These are phyloP conservation scores for Morone chrysops DNA, from an alignment of 2,113 vertebrate species.

Conservation along the genomic window DNA sequence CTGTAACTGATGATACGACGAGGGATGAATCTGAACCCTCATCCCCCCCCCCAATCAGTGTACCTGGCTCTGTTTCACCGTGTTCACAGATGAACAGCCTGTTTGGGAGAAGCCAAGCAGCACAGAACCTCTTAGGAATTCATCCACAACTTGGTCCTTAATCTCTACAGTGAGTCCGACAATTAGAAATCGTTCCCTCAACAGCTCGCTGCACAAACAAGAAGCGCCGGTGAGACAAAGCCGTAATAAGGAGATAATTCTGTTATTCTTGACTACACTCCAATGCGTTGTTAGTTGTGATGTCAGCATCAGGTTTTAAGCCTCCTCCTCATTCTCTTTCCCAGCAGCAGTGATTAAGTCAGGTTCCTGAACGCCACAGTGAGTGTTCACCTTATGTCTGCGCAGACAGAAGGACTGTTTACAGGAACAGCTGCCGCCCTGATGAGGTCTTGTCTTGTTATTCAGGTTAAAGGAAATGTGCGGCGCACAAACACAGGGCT, in stretches of 20 bases:
- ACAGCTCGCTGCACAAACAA: constrained; percentile 36
- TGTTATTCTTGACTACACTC: background rate
- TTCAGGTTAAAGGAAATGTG: background rate
- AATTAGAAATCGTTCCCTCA: constrained; percentile 67
- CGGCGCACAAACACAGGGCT: background rate
- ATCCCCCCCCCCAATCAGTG: background rate
- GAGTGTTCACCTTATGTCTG: background rate
- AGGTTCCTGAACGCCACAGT: constrained; percentile 13
- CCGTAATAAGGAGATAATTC: constrained; percentile 30
- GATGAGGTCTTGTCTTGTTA: background rate
- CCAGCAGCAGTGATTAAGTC: constrained; percentile 23
- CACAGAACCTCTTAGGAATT: constrained; percentile 42
- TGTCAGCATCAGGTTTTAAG: background rate
- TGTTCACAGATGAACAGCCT: constrained; percentile 41
- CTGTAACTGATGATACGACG: constrained; percentile 9
- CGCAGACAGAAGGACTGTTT: background rate
- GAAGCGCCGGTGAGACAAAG: background rate
- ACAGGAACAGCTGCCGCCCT: constrained; percentile 2
- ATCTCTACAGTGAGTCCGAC: constrained; percentile 38
- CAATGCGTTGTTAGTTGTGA: background rate
- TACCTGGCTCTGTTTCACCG: constrained; percentile 16
- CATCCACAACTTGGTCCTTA: constrained; percentile 29
- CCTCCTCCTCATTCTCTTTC: background rate
- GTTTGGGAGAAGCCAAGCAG: constrained; percentile 40
- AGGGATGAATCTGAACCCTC: background rate